Evolutionary conservation across 23 tunicate species (phyloP).

Genomic region (Corella eumyota): DNA sequence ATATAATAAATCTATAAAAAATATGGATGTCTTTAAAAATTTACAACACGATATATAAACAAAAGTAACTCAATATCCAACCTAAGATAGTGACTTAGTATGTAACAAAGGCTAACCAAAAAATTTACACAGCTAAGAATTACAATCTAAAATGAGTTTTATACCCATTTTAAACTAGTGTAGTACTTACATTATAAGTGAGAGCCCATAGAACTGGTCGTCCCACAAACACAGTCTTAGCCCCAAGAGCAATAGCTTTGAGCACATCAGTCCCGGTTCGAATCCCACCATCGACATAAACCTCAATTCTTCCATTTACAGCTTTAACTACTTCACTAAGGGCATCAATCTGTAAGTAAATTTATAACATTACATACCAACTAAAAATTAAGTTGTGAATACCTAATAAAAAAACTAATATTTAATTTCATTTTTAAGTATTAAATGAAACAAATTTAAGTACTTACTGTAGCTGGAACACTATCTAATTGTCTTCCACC

Average conservation of each 20-base stretch:
- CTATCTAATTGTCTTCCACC: slow-evolving; percentile 75
- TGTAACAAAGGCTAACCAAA: neutral
- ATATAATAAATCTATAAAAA: too few relatives aligned
- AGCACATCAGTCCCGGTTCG: slow-evolving; percentile 56
- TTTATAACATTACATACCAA: too few relatives aligned
- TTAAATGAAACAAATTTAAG: too few relatives aligned
- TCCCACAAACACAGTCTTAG: slow-evolving; percentile 70
- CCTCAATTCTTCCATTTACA: slow-evolving; percentile 54
- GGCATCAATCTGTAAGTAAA: slow-evolving; percentile 37
- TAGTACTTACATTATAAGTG: slow-evolving; percentile 47
- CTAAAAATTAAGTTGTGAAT: too few relatives aligned
- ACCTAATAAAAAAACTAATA: too few relatives aligned
- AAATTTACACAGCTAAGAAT: neutral
- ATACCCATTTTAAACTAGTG: too few relatives aligned
- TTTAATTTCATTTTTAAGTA: too few relatives aligned
- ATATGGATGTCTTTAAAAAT: neutral
- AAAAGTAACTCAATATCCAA: too few relatives aligned
- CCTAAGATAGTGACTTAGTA: neutral
- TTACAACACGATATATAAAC: too few relatives aligned
- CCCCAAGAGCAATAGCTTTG: slow-evolving; percentile 79
- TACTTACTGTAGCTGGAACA: slow-evolving; percentile 50
- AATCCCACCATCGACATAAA: slow-evolving; percentile 69
- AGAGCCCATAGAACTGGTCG: slow-evolving; percentile 76
- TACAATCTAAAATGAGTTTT: neutral
- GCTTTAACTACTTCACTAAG: slow-evolving; percentile 56